A percentile compares a stretch with the other conserved stretches of the same genome.
Conservation (phyloP, 2,888 invertebrate species). For the Cryptosula pallasiana region DNA sequence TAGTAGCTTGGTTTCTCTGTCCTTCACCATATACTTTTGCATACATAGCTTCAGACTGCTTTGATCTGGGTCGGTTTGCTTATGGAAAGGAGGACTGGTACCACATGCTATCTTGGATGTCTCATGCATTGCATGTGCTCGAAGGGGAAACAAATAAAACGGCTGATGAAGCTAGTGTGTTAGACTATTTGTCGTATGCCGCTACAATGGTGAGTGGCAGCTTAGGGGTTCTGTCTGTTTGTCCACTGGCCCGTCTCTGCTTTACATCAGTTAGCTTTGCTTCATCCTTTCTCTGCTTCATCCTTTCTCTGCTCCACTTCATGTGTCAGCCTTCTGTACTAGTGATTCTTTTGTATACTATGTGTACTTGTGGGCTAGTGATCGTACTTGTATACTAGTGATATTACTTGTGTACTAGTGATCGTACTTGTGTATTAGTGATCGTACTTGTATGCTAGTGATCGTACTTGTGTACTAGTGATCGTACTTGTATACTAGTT, state of each 20-base stretch:
- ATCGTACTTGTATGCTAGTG: too few relatives aligned
- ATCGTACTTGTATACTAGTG: too few relatives aligned
- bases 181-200: slow-evolving; percentile 40
- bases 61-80: slow-evolving; percentile 84
- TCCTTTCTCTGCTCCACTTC: slow-evolving; percentile 5
- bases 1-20: too few relatives aligned
- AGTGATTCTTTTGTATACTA: too few relatives aligned
- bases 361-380: too few relatives aligned
- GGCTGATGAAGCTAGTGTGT: slow-evolving; percentile 31
- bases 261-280: too few relatives aligned
- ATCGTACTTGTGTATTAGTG: too few relatives aligned
- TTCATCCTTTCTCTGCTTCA: slow-evolving; percentile 5
- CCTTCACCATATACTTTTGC: not conserved
- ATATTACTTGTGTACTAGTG: too few relatives aligned
- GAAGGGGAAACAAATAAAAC: slow-evolving; percentile 34
- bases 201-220: slow-evolving; percentile 27
- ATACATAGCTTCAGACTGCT: slow-evolving; percentile 78
- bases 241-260: too few relatives aligned
- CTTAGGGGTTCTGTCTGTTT: not conserved
- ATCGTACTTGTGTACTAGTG: too few relatives aligned
- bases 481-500: too few relatives aligned
- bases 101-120: slow-evolving; percentile 91
- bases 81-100: slow-evolving; percentile 86
- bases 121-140: slow-evolving; percentile 67
- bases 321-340: not conserved